Conservation (phyloP, 2,888 invertebrate genomes). For the Cantharis flavilabris region DNA sequence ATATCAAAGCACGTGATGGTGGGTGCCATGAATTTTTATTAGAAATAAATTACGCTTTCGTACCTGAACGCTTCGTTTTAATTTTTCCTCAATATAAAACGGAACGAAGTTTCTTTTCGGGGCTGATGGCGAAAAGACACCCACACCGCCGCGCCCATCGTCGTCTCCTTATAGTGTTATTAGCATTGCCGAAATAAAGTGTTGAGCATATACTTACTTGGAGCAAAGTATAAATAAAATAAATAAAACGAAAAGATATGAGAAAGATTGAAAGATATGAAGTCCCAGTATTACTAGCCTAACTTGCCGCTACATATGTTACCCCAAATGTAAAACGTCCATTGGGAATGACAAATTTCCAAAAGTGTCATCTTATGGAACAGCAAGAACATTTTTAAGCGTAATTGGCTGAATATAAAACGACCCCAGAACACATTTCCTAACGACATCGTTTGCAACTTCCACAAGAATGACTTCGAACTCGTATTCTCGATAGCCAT, state of each 20-base stretch:
- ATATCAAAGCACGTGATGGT: background rate
- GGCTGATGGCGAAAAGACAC: background rate
- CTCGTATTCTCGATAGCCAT: constrained; percentile 17
- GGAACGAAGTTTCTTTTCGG: background rate
- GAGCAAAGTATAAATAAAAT: background rate
- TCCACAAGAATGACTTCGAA: constrained; percentile 35
- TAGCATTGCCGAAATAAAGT: background rate
- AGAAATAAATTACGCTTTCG: background rate
- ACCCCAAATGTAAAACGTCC: constrained; percentile 41
- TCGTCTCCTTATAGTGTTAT: background rate
- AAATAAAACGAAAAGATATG: background rate
- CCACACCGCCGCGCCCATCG: background rate
- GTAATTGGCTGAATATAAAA: constrained; percentile 42
- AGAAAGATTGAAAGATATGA: constrained; percentile 29
- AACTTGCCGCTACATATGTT: constrained; percentile 38
- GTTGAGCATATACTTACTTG: background rate
- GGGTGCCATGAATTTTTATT: background rate
- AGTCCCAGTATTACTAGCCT: constrained; percentile 10
- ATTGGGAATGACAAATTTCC: constrained; percentile 44
- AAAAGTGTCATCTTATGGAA: constrained; percentile 42
- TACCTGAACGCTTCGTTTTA: background rate
- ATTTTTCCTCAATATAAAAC: background rate
- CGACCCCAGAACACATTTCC: constrained; percentile 41
- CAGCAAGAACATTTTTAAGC: constrained; percentile 39
- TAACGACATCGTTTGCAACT: constrained; percentile 47